Percentiles rank a stretch among this genome's conserved stretches.
Conservation (phyloP, 1,140 invertebrate species). For the Drosophila oshimai region DNA sequence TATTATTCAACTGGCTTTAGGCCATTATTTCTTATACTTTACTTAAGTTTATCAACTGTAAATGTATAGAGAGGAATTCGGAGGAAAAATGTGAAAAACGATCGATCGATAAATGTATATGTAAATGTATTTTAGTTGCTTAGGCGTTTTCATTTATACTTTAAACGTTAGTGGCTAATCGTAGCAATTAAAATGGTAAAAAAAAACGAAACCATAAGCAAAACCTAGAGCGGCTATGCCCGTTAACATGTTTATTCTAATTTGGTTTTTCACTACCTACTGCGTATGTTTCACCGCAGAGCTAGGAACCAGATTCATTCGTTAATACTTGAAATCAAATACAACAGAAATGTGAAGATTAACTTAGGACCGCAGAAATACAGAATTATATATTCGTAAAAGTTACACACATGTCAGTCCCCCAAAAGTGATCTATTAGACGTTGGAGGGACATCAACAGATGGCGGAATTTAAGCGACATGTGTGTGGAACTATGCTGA, state of each 20-base stretch:
- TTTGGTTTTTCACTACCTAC: constrained; percentile 33
- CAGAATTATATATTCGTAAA: constrained; percentile 72
- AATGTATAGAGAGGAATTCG: constrained; percentile 17
- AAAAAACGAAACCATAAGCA: constrained; percentile 5
- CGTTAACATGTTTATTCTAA: constrained; percentile 43
- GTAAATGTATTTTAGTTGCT: constrained; percentile 63
- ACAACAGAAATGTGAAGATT: constrained; percentile 60
- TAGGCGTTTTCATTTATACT: constrained; percentile 64
- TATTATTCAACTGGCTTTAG: constrained; percentile 9
- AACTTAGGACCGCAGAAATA: constrained; percentile 59
- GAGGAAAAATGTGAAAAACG: background rate
- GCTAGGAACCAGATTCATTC: constrained; percentile 36
- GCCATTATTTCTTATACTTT: constrained; percentile 29
- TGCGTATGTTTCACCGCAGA: constrained; percentile 45
- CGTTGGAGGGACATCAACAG: background rate
- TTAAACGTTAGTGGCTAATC: constrained; percentile 55
- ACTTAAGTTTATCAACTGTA: constrained; percentile 33
- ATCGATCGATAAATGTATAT: constrained; percentile 38
- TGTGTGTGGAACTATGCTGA: constrained; percentile 1
- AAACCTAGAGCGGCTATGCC: constrained; percentile 15
- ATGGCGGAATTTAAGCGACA: background rate
- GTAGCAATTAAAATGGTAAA: constrained; percentile 46
- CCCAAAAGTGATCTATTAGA: background rate
- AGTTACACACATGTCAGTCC: constrained; percentile 42
- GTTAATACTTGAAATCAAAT: constrained; percentile 57